Evolutionary conservation across 1,140 invertebrate genomes (phyloP), one percentile per base, ranked within the genome.

Genomic region (Temnothorax longispinosus): DNA sequence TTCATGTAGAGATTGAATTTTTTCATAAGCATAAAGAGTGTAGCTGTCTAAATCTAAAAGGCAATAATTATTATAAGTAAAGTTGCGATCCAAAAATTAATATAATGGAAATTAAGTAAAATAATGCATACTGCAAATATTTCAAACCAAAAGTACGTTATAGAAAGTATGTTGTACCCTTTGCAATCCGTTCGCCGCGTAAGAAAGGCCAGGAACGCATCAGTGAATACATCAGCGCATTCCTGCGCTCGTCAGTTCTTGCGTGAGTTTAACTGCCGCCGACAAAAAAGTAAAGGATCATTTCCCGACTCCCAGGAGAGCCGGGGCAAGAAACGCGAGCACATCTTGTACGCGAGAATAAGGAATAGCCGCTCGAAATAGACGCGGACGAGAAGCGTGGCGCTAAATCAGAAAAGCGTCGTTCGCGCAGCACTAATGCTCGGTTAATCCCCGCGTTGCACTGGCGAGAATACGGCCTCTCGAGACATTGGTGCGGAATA

Each of bases 391-490:
- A 65, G 50, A 32, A 71, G n/a, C 56, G 44, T 21, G 65, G 18
- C 74, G 74, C 85, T 89, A 90, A 90, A 89, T 89, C 60, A 80
- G 60, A 69, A 82, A 85, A 90, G 82, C 82, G 27, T 76, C 81
- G 76, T 72, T 60, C 67, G 62, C 76, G 62, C 54, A 50, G 72
- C 85, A 64, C 88, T 89, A 88, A 90, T 90, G 47, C 86, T 21
- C 32, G 56, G 60, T 88, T 90, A 90, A 90, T 90, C 75, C 75
- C 76, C 41, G 50, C 35, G 35, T 21, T 21, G 21, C 21, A 21
- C 54, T 56, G 64, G 32, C 18, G 60, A 54, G 13, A 87, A 69
- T 44, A 58, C 65, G 72, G 54, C 32, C 62, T 35, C 58, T 13
- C 65, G 75, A 21, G 72, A 60, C 65, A 78, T 54, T 65, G 58